Conservation (phyloP, 2,113 vertebrate species). For the Procavia capensis region DNA sequence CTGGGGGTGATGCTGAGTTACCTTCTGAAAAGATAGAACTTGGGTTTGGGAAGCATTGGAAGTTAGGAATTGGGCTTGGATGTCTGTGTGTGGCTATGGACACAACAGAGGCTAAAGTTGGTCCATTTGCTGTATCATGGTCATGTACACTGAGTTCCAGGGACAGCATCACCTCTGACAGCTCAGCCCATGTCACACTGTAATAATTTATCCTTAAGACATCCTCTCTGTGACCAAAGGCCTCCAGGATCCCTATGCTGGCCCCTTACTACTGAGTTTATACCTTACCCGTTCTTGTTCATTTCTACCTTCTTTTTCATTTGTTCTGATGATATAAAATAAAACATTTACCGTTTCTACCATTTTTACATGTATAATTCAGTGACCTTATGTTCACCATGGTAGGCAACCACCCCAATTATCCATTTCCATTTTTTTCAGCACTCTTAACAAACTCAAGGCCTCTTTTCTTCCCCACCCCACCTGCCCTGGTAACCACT, state of each 20-base stretch:
- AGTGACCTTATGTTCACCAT: not conserved
- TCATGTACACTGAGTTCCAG: not conserved
- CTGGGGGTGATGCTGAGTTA: fast-evolving
- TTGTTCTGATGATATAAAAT: not conserved
- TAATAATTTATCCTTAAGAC: not conserved
- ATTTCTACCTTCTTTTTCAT: not conserved
- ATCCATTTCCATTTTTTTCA: not conserved
- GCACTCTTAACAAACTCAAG: not conserved
- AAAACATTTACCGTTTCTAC: not conserved
- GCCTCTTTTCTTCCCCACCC: not conserved
- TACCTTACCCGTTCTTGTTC: not conserved
- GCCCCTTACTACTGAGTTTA: not conserved
- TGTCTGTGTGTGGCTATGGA: fast-evolving
- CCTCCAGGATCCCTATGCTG: not conserved
- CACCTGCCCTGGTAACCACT: not conserved
- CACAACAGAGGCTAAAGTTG: not conserved
- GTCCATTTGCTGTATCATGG: not conserved
- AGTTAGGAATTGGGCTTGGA: too few relatives aligned
- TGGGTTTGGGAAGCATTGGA: not conserved
- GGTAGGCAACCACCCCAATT: not conserved
- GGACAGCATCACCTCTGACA: not conserved
- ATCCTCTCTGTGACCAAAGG: not conserved
- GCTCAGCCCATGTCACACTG: not conserved
- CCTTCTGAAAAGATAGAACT: not conserved
- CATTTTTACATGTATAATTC: not conserved